Conservation (phyloP, 1,140 invertebrate species). For the Lordiphosa stackelbergi region DNA sequence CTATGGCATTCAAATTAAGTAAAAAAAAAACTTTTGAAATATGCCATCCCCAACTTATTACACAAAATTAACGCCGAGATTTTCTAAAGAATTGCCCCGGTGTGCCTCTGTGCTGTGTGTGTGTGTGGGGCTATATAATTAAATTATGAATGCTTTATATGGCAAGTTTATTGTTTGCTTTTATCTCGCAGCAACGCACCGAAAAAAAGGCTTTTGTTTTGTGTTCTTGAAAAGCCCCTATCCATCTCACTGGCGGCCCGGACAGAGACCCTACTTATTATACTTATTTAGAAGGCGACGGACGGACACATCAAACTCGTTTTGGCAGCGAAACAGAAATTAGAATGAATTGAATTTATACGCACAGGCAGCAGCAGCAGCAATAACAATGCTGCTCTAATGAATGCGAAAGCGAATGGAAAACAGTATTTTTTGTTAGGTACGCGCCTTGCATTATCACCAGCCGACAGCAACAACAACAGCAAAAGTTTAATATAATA, state of each 20-base stretch:
- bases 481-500: constrained; percentile 44
- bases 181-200: constrained; percentile 43
- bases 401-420: constrained; percentile 60
- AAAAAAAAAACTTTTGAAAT: constrained; percentile 12
- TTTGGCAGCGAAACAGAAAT: constrained; percentile 39
- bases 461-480: constrained; percentile 17
- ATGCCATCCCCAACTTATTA: constrained; percentile 54
- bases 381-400: constrained; percentile 67
- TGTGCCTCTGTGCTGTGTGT: constrained; percentile 7
- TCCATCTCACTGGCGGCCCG: background rate
- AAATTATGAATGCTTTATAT: constrained; percentile 75
- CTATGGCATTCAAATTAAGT: constrained; percentile 14
- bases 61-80: constrained; percentile 59
- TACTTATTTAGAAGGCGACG: constrained; percentile 22
- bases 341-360: constrained; percentile 50
- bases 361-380: constrained; percentile 42
- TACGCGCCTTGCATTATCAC: constrained; percentile 31
- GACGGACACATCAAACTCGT: constrained; percentile 38
- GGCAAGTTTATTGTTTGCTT: constrained; percentile 63
- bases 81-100: constrained; percentile 61
- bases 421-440: constrained; percentile 41
- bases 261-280: constrained; percentile 13
- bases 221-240: constrained; percentile 51
- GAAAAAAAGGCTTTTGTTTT: constrained; percentile 52
- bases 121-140: constrained; percentile 62